Base-by-base conservation (phyloP, 2,888 invertebrate genomes). In the Drosophila fulvimacula region DNA sequence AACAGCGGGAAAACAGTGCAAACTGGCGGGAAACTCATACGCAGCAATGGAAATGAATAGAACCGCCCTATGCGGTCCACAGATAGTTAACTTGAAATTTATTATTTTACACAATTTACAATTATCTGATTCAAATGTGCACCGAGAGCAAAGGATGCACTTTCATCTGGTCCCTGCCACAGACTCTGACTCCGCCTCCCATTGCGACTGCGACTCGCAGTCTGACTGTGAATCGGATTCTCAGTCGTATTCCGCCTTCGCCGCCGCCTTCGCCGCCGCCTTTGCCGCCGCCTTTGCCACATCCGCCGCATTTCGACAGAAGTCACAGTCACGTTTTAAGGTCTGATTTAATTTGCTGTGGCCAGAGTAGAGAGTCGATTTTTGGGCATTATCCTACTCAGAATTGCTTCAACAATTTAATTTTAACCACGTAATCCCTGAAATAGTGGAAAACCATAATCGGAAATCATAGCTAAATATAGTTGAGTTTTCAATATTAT, bases 31-130 rank as follows among this genome's bases (percentile, higher is more conserved):
- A 42, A 51, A 51, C 60, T 49, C 53, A 27, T 56, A 58, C 63
- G 51, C 46, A 49, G 56, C 55, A 42, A 41, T 48, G 41, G 46
- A 36, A 56, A 56, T 57, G 71, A 75, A 82, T 79, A 82, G 82
- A 71, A 72, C 64, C 76, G 62, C 82, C 69, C 75, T 77, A 85
- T 87, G 86, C 61, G 85, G 87, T 87, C 85, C 80, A 61, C 81
- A 78, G 82, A 87, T 85, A 87, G 88, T 87, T 87, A 88, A 87
- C 86, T 86, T 79, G 69, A 88, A 87, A 87, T 88, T 88, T 87
- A 87, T 87, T 87, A 87, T 87, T 87, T 87, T 87, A 84, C 86
- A 87, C 81, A 86, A 88, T 88, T 88, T 84, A 87, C 84, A 85
- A 85, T 85, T 88, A 87, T 87, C 87, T 84, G 87, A 87, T 87